Percentiles rank a stretch among this genome's conserved stretches.
These are phyloP conservation scores for Epiblema foenella DNA, from an alignment of 2,888 invertebrate species.

Conservation along the genomic window DNA sequence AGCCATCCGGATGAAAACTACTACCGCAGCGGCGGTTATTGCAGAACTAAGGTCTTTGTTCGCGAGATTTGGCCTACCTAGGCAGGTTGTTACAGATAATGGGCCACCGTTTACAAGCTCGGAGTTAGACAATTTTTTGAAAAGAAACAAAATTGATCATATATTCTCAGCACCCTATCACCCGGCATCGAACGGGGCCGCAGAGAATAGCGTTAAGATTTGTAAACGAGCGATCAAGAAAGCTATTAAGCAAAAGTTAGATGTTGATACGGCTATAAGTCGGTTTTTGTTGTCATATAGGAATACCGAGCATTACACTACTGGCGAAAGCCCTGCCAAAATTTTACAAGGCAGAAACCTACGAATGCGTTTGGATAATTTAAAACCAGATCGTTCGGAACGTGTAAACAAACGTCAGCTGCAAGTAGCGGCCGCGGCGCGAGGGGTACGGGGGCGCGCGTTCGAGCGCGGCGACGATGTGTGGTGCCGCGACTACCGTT, in stretches of 20 bases:
- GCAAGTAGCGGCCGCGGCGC: background rate
- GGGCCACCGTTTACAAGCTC: too few relatives aligned
- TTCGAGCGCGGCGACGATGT: conserved; percentile 1
- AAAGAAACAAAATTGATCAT: too few relatives aligned
- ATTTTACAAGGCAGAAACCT: too few relatives aligned
- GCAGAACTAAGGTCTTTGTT: too few relatives aligned
- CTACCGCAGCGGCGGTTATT: too few relatives aligned
- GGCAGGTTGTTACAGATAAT: too few relatives aligned
- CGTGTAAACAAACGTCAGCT: background rate
- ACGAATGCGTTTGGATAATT: conserved; percentile 9
- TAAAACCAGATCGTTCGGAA: background rate
- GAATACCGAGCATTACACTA: conserved; percentile 15
- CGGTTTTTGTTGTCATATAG: conserved; percentile 2
- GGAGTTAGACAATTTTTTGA: too few relatives aligned
- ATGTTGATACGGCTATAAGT: background rate
- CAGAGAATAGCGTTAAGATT: too few relatives aligned
- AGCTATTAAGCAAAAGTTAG: background rate
- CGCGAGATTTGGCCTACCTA: too few relatives aligned
- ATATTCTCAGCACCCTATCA: too few relatives aligned
- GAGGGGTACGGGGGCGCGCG: background rate
- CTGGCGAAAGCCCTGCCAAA: background rate
- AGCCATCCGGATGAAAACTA: too few relatives aligned
- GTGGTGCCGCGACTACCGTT: conserved; percentile 8
- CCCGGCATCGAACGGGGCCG: too few relatives aligned
- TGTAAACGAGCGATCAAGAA: background rate